Percentiles rank a stretch among this genome's conserved stretches.
phyloP scores from a whole-genome alignment of 2,888 invertebrate genomes.

The Archaeoteleia sp. region DNA sequence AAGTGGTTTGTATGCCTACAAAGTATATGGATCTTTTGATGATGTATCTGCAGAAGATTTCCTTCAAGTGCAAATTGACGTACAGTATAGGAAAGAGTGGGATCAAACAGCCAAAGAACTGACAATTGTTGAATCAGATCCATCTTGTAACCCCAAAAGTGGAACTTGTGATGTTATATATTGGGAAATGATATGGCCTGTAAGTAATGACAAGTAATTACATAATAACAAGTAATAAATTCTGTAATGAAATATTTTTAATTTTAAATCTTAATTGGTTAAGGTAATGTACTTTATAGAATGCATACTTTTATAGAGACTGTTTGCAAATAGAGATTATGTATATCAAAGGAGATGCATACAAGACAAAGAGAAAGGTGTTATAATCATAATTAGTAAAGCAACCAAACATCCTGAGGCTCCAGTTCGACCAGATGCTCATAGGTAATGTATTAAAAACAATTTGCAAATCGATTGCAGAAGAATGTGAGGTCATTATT shows the following conservation, averaged over 20 bases:
- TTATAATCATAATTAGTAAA: constrained; percentile 81
- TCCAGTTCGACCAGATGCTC: constrained; percentile 81
- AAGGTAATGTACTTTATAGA: too few relatives aligned
- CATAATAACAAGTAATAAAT: constrained; percentile 6
- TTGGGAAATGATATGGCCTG: constrained; percentile 94
- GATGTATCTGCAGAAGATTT: constrained; percentile 88
- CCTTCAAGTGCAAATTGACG: constrained; percentile 87
- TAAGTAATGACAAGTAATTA: too few relatives aligned
- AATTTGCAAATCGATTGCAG: too few relatives aligned
- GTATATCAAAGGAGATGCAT: constrained; percentile 82
- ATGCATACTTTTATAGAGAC: constrained; percentile 78
- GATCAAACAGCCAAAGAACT: constrained; percentile 85
- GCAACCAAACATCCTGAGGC: constrained; percentile 83
- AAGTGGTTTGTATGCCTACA: constrained; percentile 85
- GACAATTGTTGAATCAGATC: constrained; percentile 82
- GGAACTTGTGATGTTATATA: constrained; percentile 84
- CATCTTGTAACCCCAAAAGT: constrained; percentile 69
- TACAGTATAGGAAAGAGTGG: constrained; percentile 86
- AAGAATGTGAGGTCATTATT: too few relatives aligned
- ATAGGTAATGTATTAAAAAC: constrained; percentile 75
- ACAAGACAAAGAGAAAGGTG: constrained; percentile 77
- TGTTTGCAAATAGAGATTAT: constrained; percentile 91
- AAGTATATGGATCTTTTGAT: constrained; percentile 88
- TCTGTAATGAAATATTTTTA: constrained; percentile 1
- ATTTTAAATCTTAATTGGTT: constrained; percentile 16